phyloP scores from a whole-genome alignment of 2,113 vertebrate species.

The Epinephelus fuscoguttatus region DNA sequence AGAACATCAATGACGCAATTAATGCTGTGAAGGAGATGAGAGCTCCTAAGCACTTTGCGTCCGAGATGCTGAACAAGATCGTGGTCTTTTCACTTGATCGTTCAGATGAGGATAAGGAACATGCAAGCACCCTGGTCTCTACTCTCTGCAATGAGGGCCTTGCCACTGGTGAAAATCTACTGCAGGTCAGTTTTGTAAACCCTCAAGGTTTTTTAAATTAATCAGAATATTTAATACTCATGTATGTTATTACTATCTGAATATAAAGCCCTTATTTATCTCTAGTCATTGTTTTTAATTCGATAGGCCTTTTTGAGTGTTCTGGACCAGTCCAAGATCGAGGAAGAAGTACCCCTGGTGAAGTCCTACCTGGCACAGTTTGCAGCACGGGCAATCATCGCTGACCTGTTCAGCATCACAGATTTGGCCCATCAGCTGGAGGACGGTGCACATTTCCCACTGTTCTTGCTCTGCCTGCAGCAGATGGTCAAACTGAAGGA shows the following conservation, averaged over 20 bases:
- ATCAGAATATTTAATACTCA: background rate
- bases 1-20: constrained; percentile 91
- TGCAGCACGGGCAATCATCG: constrained; percentile 93
- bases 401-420: constrained; percentile 93
- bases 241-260: background rate
- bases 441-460: constrained; percentile 96
- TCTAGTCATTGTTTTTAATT: background rate
- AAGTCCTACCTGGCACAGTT: constrained; percentile 99
- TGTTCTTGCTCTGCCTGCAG: constrained; percentile 98
- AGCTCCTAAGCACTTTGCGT: constrained; percentile 94
- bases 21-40: constrained; percentile 92
- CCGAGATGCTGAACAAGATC: constrained; percentile 97
- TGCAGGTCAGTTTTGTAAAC: constrained; percentile 87
- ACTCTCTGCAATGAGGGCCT: constrained; percentile 92
- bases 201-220: background rate
- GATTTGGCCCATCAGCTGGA: constrained; percentile 96
- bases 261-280: too few species aligned
- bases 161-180: constrained; percentile 93
- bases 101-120: constrained; percentile 95
- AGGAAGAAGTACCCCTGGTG: constrained; percentile 95
- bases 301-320: constrained; percentile 91
- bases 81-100: constrained; percentile 91
- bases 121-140: constrained; percentile 91
- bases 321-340: constrained; percentile 97
- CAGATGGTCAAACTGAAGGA: constrained; percentile 96